Conservation (phyloP, 2,113 vertebrate species). For the Bambusicola thoracicus region DNA sequence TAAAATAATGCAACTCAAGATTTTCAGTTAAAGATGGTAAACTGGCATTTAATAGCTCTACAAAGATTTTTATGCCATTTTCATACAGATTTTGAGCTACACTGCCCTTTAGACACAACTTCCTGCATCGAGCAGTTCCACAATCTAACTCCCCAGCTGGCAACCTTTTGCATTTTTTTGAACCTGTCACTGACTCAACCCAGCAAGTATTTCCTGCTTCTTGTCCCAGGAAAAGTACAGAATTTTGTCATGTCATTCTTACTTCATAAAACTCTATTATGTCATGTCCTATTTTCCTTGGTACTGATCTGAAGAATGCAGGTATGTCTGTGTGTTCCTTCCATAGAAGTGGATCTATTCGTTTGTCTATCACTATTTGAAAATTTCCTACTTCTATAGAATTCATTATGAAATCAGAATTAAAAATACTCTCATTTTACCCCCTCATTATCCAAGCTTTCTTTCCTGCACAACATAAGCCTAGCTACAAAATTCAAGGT, state of each 20-base stretch:
- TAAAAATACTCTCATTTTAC: neutral
- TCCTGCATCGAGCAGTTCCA: neutral
- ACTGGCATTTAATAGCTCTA: neutral
- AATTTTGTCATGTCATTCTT: neutral
- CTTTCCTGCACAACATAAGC: neutral
- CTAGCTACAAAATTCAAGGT: neutral
- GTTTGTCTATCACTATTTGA: neutral
- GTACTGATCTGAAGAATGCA: neutral
- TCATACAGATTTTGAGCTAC: neutral
- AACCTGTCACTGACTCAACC: neutral
- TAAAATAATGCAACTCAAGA: neutral
- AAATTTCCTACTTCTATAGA: neutral
- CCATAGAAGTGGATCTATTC: neutral
- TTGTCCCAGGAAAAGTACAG: neutral
- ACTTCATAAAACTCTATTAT: neutral
- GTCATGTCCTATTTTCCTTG: neutral
- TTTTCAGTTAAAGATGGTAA: neutral
- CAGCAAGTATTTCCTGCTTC: neutral
- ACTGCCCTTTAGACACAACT: neutral
- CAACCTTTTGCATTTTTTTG: neutral
- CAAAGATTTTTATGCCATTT: neutral
- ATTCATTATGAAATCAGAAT: neutral
- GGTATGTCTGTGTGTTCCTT: neutral
- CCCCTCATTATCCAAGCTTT: neutral
- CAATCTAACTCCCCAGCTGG: neutral